Evolutionary conservation across 1,140 invertebrate genomes (phyloP).

Genomic region (Pinna nobilis): DNA sequence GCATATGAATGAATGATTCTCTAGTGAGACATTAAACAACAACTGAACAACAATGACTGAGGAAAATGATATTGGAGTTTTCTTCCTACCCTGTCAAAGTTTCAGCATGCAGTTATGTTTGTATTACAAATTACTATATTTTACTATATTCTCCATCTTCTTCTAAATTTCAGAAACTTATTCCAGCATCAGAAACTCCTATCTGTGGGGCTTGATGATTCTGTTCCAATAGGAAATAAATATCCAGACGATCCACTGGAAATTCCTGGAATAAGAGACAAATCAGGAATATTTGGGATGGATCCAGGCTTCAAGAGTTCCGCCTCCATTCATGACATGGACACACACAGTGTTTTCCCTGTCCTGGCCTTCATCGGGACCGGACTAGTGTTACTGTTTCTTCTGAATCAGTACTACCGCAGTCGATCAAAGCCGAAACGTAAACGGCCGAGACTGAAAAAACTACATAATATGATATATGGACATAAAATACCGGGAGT

Average conservation of each 20-base stretch:
- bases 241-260: constrained; percentile 34
- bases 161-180: constrained; percentile 78
- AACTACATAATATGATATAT: constrained; percentile 47
- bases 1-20: too few relatives aligned
- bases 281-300: constrained; percentile 23
- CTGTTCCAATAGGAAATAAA: constrained; percentile 43
- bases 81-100: too few relatives aligned
- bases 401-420: constrained; percentile 67
- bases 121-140: not conserved
- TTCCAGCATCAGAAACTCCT: constrained; percentile 85
- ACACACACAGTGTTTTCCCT: constrained; percentile 59
- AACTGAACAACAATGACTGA: too few relatives aligned
- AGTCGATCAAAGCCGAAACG: constrained; percentile 55
- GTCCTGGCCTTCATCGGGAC: constrained; percentile 66
- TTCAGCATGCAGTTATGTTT: too few relatives aligned
- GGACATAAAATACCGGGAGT: constrained; percentile 60
- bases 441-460: constrained; percentile 54
- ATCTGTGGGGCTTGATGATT: constrained; percentile 76
- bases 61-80: too few relatives aligned
- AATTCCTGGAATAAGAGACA: constrained; percentile 22
- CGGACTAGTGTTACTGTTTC: constrained; percentile 62
- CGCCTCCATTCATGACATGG: constrained; percentile 38
- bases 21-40: too few relatives aligned
- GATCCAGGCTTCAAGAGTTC: constrained; percentile 40
- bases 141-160: not conserved